Evolutionary conservation across 1,140 invertebrate genomes (phyloP).

Genomic region (Sarcophaga bullata): DNA sequence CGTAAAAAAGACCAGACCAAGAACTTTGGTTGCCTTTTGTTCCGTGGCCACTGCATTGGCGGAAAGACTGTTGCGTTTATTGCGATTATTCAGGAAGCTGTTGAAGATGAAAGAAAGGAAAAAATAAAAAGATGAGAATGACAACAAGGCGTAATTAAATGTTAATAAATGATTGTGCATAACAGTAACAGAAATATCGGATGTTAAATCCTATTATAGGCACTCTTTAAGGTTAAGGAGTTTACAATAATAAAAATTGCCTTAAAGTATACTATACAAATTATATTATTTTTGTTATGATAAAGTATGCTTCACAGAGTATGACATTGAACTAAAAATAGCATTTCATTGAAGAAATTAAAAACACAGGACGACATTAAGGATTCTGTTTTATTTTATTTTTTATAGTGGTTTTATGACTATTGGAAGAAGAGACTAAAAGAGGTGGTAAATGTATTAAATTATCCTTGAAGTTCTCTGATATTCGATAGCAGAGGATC

Average conservation of each 20-base stretch:
- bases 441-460: too few relatives aligned
- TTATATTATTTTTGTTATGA: not conserved
- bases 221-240: not conserved
- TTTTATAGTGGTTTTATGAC: too few relatives aligned
- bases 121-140: not conserved
- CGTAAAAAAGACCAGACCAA: conserved; percentile 89
- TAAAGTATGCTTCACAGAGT: too few relatives aligned
- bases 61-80: conserved; percentile 73
- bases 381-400: too few relatives aligned
- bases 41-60: conserved; percentile 84
- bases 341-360: too few relatives aligned
- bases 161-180: not conserved
- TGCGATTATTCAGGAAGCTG: conserved; percentile 75
- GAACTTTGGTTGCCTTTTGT: conserved; percentile 83
- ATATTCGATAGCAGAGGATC: too few relatives aligned
- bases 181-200: not conserved
- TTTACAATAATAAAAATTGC: not conserved
- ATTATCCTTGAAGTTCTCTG: too few relatives aligned
- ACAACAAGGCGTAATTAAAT: not conserved
- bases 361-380: too few relatives aligned
- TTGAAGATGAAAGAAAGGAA: not conserved
- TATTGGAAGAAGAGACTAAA: too few relatives aligned
- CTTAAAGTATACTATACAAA: not conserved
- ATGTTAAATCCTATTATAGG: conserved; percentile 1
- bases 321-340: too few relatives aligned